Base-by-base conservation (phyloP, 92 coral and sea anemone genomes). In the Epizoanthus scotinus region DNA sequence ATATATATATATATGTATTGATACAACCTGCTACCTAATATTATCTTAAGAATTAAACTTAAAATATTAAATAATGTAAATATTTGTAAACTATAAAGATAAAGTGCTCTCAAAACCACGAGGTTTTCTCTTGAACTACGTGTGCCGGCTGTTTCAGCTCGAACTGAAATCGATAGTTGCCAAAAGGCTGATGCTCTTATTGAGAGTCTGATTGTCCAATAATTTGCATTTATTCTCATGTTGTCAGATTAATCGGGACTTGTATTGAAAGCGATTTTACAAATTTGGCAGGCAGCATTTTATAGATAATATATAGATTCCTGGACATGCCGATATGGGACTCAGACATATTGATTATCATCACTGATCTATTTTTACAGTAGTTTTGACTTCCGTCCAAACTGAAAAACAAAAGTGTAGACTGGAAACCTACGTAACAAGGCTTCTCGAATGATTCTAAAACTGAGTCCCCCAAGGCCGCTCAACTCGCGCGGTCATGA, bases 281-380 rank as follows among this genome's bases (percentile, higher is more conserved):
- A 15, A 71, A 71, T 50, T 24, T 24, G 56, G 53, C 40, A 52
- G 44, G 27, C 55, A 26, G 28, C 62, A 71, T 71, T 5, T 47
- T 13, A n/a, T 5, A 0, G 22, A 14, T 8, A 44, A 22, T 70
- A 47, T 13, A 50, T 31, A 54, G 63, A 53, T 49, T 71, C 61
- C 27, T 28, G 60, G 15, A 53, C 38, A 24, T 28, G 78, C 55
- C 78, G 55, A 71, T 50, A 18, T 15, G 78, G 63, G 61, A 27
- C 27, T 53, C 31, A 53, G 8, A 28, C 44, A 50, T n/a, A 21
- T 44, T 56, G 38, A 56, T 4, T 12, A 34, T 57, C 68, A 59
- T 38, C 36, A 59, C 40, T 34, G 40, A 59, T 34, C 57, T 59
- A 75, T 59, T 75, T 75, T 75, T 73, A 36, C 52, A 28, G 65